Evolutionary conservation across 2,113 vertebrate species (phyloP).

Genomic region (Panthera leo): DNA sequence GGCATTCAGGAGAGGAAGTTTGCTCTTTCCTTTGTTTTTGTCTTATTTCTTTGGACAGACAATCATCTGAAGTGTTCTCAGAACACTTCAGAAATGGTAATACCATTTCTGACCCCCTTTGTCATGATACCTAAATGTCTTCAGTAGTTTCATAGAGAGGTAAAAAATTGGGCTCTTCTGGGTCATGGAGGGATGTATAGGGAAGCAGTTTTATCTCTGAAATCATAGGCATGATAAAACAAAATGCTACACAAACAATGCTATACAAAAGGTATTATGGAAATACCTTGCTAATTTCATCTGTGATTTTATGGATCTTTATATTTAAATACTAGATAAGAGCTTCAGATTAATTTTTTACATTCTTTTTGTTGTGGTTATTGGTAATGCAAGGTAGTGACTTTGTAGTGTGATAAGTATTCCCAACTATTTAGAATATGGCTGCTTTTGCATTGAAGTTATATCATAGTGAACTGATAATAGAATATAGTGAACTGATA

Average conservation of each 20-base stretch:
- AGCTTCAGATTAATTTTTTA: conserved; percentile 26
- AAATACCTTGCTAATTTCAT: conserved; percentile 33
- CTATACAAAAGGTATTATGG: background rate
- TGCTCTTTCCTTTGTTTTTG: background rate
- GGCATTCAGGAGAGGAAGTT: background rate
- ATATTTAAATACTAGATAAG: conserved; percentile 3
- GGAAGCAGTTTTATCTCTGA: background rate
- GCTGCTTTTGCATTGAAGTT: background rate
- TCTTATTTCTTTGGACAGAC: background rate
- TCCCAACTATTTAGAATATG: conserved; percentile 15
- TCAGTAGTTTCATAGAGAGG: background rate
- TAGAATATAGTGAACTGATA: background rate
- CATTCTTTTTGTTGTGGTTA: background rate
- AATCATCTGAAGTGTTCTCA: background rate
- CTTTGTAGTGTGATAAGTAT: background rate
- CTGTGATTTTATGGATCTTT: conserved; percentile 9
- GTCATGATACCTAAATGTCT: background rate
- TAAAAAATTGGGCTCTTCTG: background rate
- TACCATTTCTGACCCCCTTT: background rate
- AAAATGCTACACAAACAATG: background rate
- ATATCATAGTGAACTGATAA: background rate
- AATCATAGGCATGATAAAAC: background rate
- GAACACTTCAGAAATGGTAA: no score
- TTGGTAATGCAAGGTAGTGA: conserved; percentile 26
- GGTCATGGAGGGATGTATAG: background rate